Conservation (phyloP, 2,888 invertebrate species). For the Lepetodrilus schrolli region DNA sequence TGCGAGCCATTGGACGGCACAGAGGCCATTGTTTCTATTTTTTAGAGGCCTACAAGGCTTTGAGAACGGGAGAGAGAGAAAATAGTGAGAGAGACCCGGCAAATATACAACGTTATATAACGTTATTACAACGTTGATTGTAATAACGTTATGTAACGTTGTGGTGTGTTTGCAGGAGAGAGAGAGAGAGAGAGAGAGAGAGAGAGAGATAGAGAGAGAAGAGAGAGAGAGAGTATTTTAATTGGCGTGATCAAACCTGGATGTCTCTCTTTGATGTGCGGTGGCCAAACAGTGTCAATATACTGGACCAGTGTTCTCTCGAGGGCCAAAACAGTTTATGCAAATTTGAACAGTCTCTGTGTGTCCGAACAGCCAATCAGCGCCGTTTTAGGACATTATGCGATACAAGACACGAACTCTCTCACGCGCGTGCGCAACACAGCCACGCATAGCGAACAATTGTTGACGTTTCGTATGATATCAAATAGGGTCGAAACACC, state of each 20-base stretch:
- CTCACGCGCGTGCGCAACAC: constrained; percentile 19
- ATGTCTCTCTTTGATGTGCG: neutral
- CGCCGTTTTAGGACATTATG: neutral
- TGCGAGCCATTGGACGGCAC: too few species aligned
- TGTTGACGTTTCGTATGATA: constrained; percentile 1
- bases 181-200: too few species aligned
- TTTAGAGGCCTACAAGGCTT: too few species aligned
- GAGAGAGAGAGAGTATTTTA: too few species aligned
- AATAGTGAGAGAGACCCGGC: too few species aligned
- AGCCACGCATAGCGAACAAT: neutral
- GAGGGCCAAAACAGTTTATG: neutral
- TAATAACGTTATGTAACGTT: neutral
- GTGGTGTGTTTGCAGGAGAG: too few species aligned
- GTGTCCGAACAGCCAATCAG: neutral
- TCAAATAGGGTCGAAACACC: constrained; percentile 1
- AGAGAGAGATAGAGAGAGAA: too few species aligned
- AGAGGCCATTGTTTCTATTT: too few species aligned
- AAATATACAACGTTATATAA: too few species aligned
- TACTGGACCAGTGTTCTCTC: neutral
- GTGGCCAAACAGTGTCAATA: neutral
- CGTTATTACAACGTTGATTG: too few species aligned
- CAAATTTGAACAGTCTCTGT: constrained; percentile 6
- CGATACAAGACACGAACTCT: neutral
- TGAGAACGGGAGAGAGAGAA: too few species aligned
- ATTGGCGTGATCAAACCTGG: neutral